Percentiles rank a stretch among this genome's conserved stretches.
Evolutionary conservation across 2,113 vertebrate genomes (phyloP).

Genomic region (Myiozetetes cayanensis): DNA sequence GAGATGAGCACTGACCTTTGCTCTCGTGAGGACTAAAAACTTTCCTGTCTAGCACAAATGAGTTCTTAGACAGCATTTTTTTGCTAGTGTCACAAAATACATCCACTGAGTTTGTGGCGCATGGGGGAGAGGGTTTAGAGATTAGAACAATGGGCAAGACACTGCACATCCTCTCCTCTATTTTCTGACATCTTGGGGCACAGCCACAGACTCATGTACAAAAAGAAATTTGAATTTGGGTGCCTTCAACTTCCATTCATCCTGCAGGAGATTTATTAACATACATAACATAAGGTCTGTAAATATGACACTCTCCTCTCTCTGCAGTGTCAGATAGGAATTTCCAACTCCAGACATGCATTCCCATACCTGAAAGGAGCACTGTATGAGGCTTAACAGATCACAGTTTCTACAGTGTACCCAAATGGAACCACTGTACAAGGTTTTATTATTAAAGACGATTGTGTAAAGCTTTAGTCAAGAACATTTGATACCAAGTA

Average conservation of each 20-base stretch:
- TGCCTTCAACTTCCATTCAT: background rate
- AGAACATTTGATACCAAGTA: background rate
- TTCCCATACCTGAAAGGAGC: background rate
- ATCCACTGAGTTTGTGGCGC: background rate
- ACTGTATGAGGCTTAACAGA: conserved; percentile 10
- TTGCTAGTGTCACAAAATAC: background rate
- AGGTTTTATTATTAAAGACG: background rate
- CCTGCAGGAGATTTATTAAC: background rate
- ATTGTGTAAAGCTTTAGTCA: background rate
- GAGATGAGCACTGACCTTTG: conserved; percentile 1
- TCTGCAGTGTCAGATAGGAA: background rate
- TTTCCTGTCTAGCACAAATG: background rate
- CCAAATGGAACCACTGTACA: background rate
- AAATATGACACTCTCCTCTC: background rate
- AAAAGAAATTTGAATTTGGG: background rate
- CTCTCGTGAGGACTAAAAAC: background rate
- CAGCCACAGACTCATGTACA: background rate
- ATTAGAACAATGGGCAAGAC: background rate
- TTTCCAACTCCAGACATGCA: background rate
- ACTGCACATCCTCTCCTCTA: background rate
- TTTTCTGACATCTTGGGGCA: background rate
- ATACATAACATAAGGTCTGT: background rate
- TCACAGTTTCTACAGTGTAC: background rate
- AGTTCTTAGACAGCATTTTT: background rate
- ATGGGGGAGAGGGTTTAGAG: background rate